Evolutionary conservation across 2,113 vertebrate genomes (phyloP), one percentile per base, ranked within the genome.

Genomic region (Pygoscelis adeliae): DNA sequence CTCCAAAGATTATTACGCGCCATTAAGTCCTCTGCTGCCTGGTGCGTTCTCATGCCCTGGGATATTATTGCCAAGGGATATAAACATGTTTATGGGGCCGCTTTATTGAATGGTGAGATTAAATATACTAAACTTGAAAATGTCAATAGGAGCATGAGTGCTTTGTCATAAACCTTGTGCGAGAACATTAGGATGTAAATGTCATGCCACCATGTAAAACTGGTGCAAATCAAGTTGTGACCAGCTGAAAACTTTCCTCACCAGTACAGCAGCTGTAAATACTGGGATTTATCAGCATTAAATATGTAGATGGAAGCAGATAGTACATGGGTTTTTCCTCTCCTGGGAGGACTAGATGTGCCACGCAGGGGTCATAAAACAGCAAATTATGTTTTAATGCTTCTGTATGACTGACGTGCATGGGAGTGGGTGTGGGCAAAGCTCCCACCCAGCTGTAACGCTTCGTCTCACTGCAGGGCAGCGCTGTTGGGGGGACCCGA

Each of bases 21-120:
- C 94, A 91, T 96, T 97, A 96, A 93, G 83, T 87, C 79, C 66
- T 83, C 61, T n/a, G 58, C 81, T 87, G 83, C 36, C 49, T 82
- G 52, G 40, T 89, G 58, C 6, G 2, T 93, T 89, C 89, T 88
- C 1, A 1, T 90, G 87, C 79, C 87, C 47, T 50, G 84, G 50
- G 85, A 74, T 91, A 40, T 86, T 89, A 62, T 44, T 80, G 81
- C 93, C 78, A 29, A 77, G 55, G 87, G 89, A 91, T 62, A 86
- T 80, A 94, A 97, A 89, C 84, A 71, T 90, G 87, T 94, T 92
- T 97, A 91, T 94, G 82, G 59, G 91, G 66, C 91, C 23, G 42
- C 50, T 88, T 90, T 94, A 83, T 87, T 92, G 94, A 94, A 83
- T 0, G 0, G 49, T 87, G 91, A 87, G 87, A 93, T 94, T 95